Evolutionary conservation across 2,797 vertebrate species (phyloP), one percentile per base, ranked within the genome.

Genomic region (Silurus aristotelis): DNA sequence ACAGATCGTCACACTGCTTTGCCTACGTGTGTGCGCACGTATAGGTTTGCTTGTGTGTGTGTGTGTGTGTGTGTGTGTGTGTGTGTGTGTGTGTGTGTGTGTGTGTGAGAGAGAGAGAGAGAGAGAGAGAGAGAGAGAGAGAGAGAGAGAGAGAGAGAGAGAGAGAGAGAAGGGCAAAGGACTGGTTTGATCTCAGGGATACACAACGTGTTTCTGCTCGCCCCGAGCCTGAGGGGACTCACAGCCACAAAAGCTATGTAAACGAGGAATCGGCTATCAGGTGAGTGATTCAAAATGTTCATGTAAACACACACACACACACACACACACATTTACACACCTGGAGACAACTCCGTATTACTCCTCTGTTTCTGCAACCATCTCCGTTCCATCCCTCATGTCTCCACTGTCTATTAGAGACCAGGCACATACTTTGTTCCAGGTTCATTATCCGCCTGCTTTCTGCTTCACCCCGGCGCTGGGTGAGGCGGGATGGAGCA

Each of bases 351-450:
- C 76, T 77, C 61, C 31, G 31, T 61, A 15, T 52, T 83, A 61
- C 61, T 80, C 7, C 58, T 55, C 43, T 80, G 71, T 63, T 71
- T 68, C 80, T 85, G 46, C 2, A n/a, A 52, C 52, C 9, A 25
- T 43, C 82, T 71, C 25, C 17, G 9, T 46, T 71, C 38, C 64
- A 46, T 70, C 56, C 64, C 67, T 63, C 63, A 38, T 1, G n/a
- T 83, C 15, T 84, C 17, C 25, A 20, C 77, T 25, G 31, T 66
- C 89, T 93, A 92, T 92, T 91, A 89, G 5, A 72, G 46, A 60
- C 19, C 68, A 73, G 72, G 66, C 52, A 52, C 48, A 10, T 52
- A 46, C 52, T 80, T 48, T 71, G 48, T 67, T 80, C 43, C 78
- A 76, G 68, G 48, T 80, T 84, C 70, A 81, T 82, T 82, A 75